Percentiles rank a stretch among this genome's conserved stretches.
phyloP scores from a whole-genome alignment of 2,113 vertebrate species.

The Myiozetetes cayanensis region DNA sequence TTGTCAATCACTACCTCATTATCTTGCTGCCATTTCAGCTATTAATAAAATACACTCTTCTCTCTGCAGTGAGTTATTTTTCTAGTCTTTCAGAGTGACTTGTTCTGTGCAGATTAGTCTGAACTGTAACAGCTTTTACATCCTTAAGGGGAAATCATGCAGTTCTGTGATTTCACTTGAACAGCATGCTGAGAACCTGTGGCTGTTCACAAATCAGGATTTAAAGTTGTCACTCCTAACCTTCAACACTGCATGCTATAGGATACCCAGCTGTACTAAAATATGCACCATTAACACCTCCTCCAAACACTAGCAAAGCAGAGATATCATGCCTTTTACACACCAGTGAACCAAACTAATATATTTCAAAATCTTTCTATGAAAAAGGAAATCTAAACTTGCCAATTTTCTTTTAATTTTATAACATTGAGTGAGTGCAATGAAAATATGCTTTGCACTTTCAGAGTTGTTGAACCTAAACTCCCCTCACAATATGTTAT shows the following conservation, averaged over 20 bases:
- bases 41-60: neutral
- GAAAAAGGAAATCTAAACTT: neutral
- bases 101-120: neutral
- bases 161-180: neutral
- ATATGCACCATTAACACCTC: neutral
- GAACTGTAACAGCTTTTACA: neutral
- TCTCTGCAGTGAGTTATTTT: neutral
- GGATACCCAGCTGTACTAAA: neutral
- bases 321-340: neutral
- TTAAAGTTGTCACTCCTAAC: neutral
- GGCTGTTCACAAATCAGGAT: neutral
- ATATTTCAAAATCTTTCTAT: neutral
- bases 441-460: neutral
- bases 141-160: neutral
- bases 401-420: neutral
- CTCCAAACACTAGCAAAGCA: neutral
- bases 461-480: neutral
- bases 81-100: neutral
- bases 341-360: neutral
- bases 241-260: neutral
- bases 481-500: neutral
- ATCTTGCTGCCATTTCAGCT: neutral
- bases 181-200: neutral
- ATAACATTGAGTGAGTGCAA: neutral
- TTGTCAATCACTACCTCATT: neutral